phyloP scores from a whole-genome alignment of 2,888 invertebrate species.

The Drosophila rellima region DNA sequence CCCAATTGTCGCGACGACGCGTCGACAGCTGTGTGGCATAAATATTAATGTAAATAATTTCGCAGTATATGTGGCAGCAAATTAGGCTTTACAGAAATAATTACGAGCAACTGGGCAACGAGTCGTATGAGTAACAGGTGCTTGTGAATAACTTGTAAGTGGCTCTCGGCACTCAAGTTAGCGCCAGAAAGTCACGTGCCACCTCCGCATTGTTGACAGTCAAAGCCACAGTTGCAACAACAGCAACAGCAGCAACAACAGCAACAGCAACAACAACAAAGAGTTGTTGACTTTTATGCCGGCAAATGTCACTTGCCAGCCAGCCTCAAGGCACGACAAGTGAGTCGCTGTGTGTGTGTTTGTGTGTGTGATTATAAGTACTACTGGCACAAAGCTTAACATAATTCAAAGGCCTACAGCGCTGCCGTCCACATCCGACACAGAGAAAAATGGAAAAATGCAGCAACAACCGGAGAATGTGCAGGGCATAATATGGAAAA shows the following conservation, averaged over 20 bases:
- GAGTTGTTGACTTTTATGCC: slow-evolving; percentile 80
- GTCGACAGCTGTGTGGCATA: slow-evolving; percentile 27
- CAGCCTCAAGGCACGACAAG: slow-evolving; percentile 50
- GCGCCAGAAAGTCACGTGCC: slow-evolving; percentile 32
- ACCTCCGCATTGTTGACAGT: slow-evolving; percentile 73
- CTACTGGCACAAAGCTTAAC: slow-evolving; percentile 70
- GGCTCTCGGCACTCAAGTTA: slow-evolving; percentile 66
- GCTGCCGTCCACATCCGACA: slow-evolving; percentile 29
- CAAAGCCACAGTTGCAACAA: slow-evolving; percentile 66
- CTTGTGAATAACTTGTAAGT: slow-evolving; percentile 63
- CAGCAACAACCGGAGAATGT: slow-evolving; percentile 32
- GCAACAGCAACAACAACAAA: slow-evolving; percentile 52
- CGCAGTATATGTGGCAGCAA: slow-evolving; percentile 17
- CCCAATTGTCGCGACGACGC: neutral
- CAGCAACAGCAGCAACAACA: slow-evolving; percentile 33
- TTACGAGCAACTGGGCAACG: slow-evolving; percentile 39
- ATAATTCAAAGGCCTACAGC: slow-evolving; percentile 68
- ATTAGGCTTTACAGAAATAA: slow-evolving; percentile 57
- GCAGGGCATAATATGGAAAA: slow-evolving; percentile 13
- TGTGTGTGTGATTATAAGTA: slow-evolving; percentile 54
- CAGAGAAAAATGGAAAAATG: slow-evolving; percentile 23
- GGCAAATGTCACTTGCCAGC: slow-evolving; percentile 76
- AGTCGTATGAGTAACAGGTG: slow-evolving; percentile 66
- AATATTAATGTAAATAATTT: slow-evolving; percentile 39
- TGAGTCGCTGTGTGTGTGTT: slow-evolving; percentile 17